phyloP scores from a whole-genome alignment of 2,113 vertebrate species.

The Hypocryptadius cinnamomeus region DNA sequence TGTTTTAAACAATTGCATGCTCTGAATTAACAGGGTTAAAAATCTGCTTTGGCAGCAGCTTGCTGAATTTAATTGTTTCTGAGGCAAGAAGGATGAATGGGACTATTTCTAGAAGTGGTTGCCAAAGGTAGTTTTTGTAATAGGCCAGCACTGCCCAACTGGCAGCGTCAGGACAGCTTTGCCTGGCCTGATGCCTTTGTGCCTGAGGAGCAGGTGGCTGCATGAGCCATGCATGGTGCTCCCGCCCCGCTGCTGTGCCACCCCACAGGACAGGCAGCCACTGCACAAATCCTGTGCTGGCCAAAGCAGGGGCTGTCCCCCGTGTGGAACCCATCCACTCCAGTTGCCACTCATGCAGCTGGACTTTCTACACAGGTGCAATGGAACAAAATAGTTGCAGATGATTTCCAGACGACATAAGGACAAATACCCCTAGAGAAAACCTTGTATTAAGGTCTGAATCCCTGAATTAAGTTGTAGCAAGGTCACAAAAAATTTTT shows the following conservation, averaged over 20 bases:
- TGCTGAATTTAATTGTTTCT: conserved; percentile 32
- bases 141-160: background rate
- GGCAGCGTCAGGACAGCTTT: background rate
- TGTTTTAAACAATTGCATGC: conserved; percentile 2
- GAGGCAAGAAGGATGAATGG: conserved; percentile 3
- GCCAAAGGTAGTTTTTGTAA: background rate
- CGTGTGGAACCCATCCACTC: fast-evolving
- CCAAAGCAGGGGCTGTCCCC: background rate
- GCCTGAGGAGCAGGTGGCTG: background rate
- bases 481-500: background rate
- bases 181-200: background rate
- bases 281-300: fast-evolving
- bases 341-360: background rate
- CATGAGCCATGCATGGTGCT: background rate
- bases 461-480: background rate
- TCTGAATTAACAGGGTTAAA: conserved; percentile 45
- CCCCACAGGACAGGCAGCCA: fast-evolving
- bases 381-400: background rate
- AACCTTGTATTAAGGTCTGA: background rate
- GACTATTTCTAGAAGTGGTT: conserved; percentile 10
- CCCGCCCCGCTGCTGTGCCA: background rate
- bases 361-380: background rate
- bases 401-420: background rate
- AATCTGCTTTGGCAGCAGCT: conserved; percentile 26
- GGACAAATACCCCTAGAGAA: background rate